These are phyloP conservation scores for Porites evermanni DNA, from an alignment of 92 coral and sea anemone genomes.

Conservation along the genomic window DNA sequence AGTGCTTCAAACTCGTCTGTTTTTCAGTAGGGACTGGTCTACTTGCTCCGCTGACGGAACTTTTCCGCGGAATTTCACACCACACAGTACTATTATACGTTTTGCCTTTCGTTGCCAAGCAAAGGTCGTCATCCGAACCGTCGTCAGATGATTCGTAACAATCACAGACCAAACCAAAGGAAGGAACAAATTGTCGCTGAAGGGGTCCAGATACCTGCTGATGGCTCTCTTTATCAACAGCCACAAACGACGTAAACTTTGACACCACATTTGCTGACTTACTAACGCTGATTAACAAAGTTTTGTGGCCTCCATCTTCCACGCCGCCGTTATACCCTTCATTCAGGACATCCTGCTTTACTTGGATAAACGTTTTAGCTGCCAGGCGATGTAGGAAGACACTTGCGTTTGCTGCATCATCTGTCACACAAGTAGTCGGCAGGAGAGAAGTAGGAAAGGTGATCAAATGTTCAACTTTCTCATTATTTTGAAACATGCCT, in stretches of 20 bases:
- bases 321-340: constrained; percentile 4
- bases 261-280: constrained; percentile 78
- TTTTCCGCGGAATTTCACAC: too few species aligned
- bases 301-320: constrained; percentile 18
- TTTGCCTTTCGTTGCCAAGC: too few species aligned
- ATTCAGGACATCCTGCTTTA: constrained; percentile 50
- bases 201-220: constrained; percentile 49
- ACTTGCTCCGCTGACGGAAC: neutral
- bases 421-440: neutral
- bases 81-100: too few species aligned
- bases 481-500: neutral
- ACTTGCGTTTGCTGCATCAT: constrained; percentile 10
- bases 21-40: neutral
- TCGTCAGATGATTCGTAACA: too few species aligned
- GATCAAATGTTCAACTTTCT: constrained; percentile 1
- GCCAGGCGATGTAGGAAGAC: constrained; percentile 71
- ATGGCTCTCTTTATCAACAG: constrained; percentile 72
- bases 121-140: too few species aligned
- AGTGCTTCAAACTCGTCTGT: neutral
- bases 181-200: neutral
- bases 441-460: constrained; percentile 11
- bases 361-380: constrained; percentile 75
- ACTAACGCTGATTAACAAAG: constrained; percentile 65
- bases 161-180: neutral
- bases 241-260: constrained; percentile 80